Evolutionary conservation across 2,113 vertebrate genomes (phyloP).

Genomic region (Myotis lucifugus): DNA sequence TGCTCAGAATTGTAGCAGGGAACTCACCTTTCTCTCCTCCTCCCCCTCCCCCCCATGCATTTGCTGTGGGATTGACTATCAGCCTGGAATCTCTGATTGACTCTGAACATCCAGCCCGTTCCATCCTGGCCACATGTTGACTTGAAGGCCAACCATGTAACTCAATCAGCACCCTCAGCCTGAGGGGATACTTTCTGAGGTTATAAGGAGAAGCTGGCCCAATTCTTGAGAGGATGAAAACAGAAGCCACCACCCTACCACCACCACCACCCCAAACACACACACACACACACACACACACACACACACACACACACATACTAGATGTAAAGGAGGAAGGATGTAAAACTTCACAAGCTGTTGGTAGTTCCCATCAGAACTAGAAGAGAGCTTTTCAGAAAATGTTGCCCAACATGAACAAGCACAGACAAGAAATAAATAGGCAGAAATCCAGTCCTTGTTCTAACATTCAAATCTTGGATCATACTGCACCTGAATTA

Average conservation of each 20-base stretch:
- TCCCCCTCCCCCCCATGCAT: neutral
- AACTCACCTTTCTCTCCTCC: neutral
- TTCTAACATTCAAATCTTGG: neutral
- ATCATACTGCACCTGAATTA: neutral
- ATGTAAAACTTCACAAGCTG: neutral
- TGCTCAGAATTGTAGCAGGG: neutral
- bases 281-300: neutral
- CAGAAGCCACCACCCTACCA: fast-evolving
- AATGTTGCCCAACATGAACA: neutral
- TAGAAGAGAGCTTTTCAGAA: neutral
- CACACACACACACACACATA: neutral
- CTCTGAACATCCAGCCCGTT: neutral
- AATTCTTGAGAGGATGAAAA: neutral
- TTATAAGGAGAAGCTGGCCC: neutral
- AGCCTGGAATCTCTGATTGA: neutral
- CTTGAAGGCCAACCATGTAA: neutral
- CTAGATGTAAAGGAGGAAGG: neutral
- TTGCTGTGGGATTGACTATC: neutral
- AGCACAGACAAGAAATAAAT: neutral
- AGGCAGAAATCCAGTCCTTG: neutral
- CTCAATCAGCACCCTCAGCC: neutral
- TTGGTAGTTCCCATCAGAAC: neutral
- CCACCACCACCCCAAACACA: neutral
- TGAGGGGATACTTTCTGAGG: neutral
- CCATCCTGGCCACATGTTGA: neutral